These are phyloP conservation scores for Crematogaster levior DNA, from an alignment of 2,888 invertebrate genomes.

Conservation along the genomic window DNA sequence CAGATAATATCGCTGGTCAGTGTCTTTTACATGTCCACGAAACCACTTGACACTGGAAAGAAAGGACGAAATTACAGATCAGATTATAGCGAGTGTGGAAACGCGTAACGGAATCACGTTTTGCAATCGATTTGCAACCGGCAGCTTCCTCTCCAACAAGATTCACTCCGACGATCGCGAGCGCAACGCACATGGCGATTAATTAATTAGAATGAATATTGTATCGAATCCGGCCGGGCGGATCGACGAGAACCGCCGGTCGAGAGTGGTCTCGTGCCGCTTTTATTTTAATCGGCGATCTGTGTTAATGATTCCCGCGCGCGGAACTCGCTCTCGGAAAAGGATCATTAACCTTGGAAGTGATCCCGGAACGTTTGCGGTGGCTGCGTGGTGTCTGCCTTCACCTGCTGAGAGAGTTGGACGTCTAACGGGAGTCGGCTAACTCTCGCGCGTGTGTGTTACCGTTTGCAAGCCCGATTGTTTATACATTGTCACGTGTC, in stretches of 20 bases:
- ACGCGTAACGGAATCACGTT: conserved; percentile 36
- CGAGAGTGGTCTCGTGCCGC: conserved; percentile 17
- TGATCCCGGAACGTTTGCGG: conserved; percentile 62
- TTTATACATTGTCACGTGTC: background rate
- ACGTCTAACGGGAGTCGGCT: conserved; percentile 61
- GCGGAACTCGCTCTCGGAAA: conserved; percentile 60
- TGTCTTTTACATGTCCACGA: background rate
- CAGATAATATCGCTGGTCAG: background rate
- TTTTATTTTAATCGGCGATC: conserved; percentile 54
- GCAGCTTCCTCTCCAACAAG: conserved; percentile 13
- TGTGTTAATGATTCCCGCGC: conserved; percentile 53
- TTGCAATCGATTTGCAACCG: conserved; percentile 36
- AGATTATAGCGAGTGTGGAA: background rate
- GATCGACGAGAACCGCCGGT: conserved; percentile 31
- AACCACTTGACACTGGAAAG: background rate
- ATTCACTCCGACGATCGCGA: conserved; percentile 31
- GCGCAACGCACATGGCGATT: conserved; percentile 41
- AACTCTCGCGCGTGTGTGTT: conserved; percentile 26
- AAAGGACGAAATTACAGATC: conserved; percentile 3
- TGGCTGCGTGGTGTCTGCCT: conserved; percentile 52
- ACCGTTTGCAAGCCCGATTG: background rate
- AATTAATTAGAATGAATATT: conserved; percentile 53
- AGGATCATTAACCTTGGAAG: conserved; percentile 66
- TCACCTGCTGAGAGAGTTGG: conserved; percentile 63
- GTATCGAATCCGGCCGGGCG: conserved; percentile 37